Base-by-base conservation (phyloP, 2,797 vertebrate genomes). In the Ceryle rudis region DNA sequence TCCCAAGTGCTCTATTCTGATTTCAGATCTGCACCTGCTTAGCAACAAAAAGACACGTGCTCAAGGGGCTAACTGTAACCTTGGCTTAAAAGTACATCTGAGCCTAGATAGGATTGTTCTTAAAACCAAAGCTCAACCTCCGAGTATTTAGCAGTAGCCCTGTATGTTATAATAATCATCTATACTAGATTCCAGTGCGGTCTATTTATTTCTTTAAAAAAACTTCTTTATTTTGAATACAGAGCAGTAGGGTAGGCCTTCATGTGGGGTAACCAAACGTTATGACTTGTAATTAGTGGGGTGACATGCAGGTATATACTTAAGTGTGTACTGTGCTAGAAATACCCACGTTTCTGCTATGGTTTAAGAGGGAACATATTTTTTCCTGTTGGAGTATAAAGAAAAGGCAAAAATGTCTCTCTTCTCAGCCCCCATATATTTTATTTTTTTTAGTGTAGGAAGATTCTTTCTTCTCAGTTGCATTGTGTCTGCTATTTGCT, bases 21-120 rank as follows among this genome's bases (percentile, higher is more conserved):
- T 92, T 91, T 84, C 86, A 91, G 67, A 81, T 82, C 67, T 96
- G 91, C 93, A 96, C 95, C 96, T 96, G 96, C 97, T 95, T 97
- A 97, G 97, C 93, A 97, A 97, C 96, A 86, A 71, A 90, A 31
- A 90, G 77, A 42, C 92, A 85, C 0, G 0, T 95, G 89, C 91
- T 81, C 25, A 47, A 75, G 73, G 73, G 91, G 71, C 52, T 77
- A 92, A 72, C 67, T 77, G 66, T 66, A 80, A 86, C 67, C 81
- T 66, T 0, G 0, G 39, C 57, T 80, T 73, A 46, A 62, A 88
- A 39, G 46, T 46, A 39, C 47, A 49, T n/a, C 39, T 49, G 52
- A 42, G 41, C 46, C 2, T 14, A 46, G 52, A 7, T 55, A 51
- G 14, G n/a, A 33, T 21, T 47, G 22, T 86, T 66, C 55, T 37